These are phyloP conservation scores for Babyrousa celebensis DNA, from an alignment of 2,797 vertebrate genomes.

Conservation along the genomic window DNA sequence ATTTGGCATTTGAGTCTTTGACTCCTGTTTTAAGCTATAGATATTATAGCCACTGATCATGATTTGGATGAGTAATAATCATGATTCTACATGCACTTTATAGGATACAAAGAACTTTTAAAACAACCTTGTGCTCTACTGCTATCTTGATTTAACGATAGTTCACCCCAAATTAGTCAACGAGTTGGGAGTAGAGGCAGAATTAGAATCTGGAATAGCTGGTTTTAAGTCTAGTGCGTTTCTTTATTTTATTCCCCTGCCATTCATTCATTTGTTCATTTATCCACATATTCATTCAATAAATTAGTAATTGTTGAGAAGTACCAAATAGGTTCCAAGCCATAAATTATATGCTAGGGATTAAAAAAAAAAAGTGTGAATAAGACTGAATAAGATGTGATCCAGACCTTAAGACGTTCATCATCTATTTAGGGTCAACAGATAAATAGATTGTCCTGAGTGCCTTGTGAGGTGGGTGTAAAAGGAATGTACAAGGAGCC, in stretches of 20 bases:
- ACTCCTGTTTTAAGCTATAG: not conserved
- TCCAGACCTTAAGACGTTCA: not conserved
- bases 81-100: not conserved
- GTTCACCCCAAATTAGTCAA: not conserved
- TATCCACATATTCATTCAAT: not conserved
- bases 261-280: not conserved
- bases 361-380: not conserved
- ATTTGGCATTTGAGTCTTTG: not conserved
- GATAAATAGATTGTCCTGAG: not conserved
- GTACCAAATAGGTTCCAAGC: not conserved
- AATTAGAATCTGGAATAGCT: not conserved
- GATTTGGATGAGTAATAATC: not conserved
- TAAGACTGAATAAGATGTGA: not conserved
- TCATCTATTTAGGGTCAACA: not conserved
- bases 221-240: not conserved
- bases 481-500: not conserved
- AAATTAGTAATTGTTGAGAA: not conserved
- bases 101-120: not conserved
- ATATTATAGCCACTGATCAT: not conserved
- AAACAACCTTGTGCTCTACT: not conserved
- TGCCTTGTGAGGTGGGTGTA: not conserved
- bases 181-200: not conserved
- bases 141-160: not conserved
- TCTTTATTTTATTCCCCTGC: not conserved
- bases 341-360: not conserved